phyloP scores from a whole-genome alignment of 2,888 invertebrate species.

The Eristalis intricaria region DNA sequence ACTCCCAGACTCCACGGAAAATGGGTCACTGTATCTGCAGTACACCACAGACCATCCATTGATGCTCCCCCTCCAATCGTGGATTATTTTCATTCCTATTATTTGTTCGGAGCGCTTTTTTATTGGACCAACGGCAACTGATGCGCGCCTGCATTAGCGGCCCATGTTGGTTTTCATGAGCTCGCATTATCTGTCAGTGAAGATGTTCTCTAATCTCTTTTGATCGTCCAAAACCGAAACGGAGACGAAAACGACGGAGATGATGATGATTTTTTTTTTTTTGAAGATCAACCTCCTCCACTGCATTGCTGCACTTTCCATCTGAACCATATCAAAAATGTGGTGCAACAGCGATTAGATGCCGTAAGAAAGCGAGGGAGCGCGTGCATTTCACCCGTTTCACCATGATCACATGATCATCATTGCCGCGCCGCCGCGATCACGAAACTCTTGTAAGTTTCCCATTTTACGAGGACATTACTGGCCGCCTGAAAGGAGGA shows the following conservation, averaged over 20 bases:
- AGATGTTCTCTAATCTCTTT: slow-evolving; percentile 25
- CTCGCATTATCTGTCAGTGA: slow-evolving; percentile 39
- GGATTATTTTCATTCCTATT: not conserved
- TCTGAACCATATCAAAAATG: slow-evolving; percentile 4
- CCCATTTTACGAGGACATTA: slow-evolving; percentile 69
- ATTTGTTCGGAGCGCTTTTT: slow-evolving; percentile 28
- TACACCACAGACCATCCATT: not conserved
- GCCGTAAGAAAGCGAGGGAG: slow-evolving; percentile 33
- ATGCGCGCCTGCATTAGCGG: slow-evolving; percentile 41
- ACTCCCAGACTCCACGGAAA: slow-evolving; percentile 11
- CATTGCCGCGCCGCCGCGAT: not conserved
- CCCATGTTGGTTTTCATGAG: slow-evolving; percentile 43
- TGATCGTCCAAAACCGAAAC: slow-evolving; percentile 21
- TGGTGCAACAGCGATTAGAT: slow-evolving; percentile 52
- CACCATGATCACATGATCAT: not conserved
- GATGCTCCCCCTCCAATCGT: not conserved
- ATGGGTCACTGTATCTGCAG: slow-evolving; percentile 50
- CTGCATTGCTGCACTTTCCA: not conserved
- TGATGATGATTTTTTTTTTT: slow-evolving; percentile 25
- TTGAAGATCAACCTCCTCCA: slow-evolving; percentile 20
- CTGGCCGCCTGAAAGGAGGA: slow-evolving; percentile 39
- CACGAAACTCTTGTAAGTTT: slow-evolving; percentile 69
- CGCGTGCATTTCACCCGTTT: slow-evolving; percentile 7
- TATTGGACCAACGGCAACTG: slow-evolving; percentile 32
- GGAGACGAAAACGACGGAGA: not conserved